Evolutionary conservation across 2,888 invertebrate genomes (phyloP).

Genomic region (Lissonota sp.): DNA sequence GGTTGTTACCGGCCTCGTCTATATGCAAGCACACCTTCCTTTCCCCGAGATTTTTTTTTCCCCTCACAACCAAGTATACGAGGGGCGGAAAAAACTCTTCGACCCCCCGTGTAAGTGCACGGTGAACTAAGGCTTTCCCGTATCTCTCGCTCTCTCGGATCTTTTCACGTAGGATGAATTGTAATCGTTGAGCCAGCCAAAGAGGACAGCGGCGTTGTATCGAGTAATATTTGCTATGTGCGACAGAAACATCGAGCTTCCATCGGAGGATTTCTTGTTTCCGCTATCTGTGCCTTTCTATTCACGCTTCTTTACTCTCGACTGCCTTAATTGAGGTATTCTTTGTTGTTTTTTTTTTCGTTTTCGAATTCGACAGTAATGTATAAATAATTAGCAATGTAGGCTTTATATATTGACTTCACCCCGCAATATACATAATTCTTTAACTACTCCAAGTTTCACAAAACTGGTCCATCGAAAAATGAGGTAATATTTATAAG

Average conservation of each 20-base stretch:
- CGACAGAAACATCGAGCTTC: neutral
- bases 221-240: too few species aligned
- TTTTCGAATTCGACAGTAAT: too few species aligned
- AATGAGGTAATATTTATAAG: too few species aligned
- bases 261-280: neutral
- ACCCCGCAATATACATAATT: too few species aligned
- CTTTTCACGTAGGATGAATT: constrained; percentile 10
- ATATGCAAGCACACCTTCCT: constrained; percentile 73
- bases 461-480: too few species aligned
- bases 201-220: too few species aligned
- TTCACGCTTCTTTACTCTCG: constrained; percentile 14
- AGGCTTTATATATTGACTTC: too few species aligned
- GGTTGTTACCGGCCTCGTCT: constrained; percentile 79
- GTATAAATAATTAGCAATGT: too few species aligned
- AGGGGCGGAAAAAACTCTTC: neutral
- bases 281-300: neutral
- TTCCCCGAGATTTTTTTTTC: constrained; percentile 31
- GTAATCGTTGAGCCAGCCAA: neutral
- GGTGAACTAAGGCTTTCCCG: constrained; percentile 35
- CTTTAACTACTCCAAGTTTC: too few species aligned
- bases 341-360: too few species aligned
- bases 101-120: constrained; percentile 17
- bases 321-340: constrained; percentile 1
- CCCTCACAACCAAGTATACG: constrained; percentile 4
- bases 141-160: constrained; percentile 17